Conservation (phyloP, 2,797 vertebrate species). For the Galaxias olidus region DNA sequence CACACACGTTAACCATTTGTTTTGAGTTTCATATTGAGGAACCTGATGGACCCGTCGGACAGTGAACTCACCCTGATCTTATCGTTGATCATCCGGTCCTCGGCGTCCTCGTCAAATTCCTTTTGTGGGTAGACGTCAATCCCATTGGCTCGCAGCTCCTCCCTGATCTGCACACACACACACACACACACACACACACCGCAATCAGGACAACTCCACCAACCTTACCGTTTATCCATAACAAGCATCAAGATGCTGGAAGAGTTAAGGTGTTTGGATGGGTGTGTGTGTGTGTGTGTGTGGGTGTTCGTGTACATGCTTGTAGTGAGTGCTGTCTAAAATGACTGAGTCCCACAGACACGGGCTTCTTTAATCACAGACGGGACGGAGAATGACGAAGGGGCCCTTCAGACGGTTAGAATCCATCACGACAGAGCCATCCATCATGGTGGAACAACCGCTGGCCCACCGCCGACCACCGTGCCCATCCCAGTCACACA, state of each 20-base stretch:
- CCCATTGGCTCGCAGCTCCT: slow-evolving; percentile 90
- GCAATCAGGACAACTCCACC: background rate
- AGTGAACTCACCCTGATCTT: slow-evolving; percentile 89
- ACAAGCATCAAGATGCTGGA: too few species aligned
- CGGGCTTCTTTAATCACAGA: slow-evolving; percentile 8
- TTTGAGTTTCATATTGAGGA: background rate
- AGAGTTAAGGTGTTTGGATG: too few species aligned
- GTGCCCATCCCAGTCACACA: background rate
- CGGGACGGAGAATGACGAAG: slow-evolving; percentile 7
- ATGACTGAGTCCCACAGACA: slow-evolving; percentile 1
- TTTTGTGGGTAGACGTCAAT: slow-evolving; percentile 97
- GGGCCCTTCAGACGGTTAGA: slow-evolving; percentile 14
- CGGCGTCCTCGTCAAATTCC: slow-evolving; percentile 93
- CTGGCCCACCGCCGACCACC: background rate
- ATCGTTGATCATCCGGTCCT: slow-evolving; percentile 92
- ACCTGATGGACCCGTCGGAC: background rate
- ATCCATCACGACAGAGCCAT: slow-evolving; percentile 24
- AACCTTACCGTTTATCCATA: too few species aligned
- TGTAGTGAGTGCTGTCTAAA: background rate
- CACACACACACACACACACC: background rate
- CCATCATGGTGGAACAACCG: slow-evolving; percentile 35
- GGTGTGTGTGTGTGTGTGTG: too few species aligned
- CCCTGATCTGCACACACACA: slow-evolving; percentile 82
- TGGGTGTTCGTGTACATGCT: too few species aligned
- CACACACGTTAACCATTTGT: slow-evolving; percentile 8